Conservation (phyloP, 1,140 invertebrate species). For the Danaus plexippus region DNA sequence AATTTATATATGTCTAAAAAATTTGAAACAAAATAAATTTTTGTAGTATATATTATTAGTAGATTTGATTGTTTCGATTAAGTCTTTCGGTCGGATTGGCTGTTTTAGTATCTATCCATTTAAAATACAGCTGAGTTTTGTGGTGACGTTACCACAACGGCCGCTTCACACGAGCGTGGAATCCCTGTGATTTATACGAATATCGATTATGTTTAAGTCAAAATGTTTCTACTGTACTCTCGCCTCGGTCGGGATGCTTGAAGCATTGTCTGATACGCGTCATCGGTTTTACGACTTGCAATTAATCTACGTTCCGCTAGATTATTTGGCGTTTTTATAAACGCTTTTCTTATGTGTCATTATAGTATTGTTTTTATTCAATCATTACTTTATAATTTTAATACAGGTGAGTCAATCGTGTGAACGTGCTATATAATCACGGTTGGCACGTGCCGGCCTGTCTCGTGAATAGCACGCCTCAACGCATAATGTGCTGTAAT, state of each 20-base stretch:
- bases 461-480: constrained; percentile 13
- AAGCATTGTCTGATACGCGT: constrained; percentile 39
- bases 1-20: too few species aligned
- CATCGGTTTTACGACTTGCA: constrained; percentile 50
- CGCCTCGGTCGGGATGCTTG: constrained; percentile 27
- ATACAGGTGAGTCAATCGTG: constrained; percentile 17
- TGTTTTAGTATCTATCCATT: too few species aligned
- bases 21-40: too few species aligned
- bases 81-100: too few species aligned
- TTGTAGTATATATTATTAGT: too few species aligned
- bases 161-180: constrained; percentile 45
- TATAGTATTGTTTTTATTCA: background rate
- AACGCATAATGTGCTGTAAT: constrained; percentile 15
- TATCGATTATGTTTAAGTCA: constrained; percentile 41
- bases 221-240: constrained; percentile 39
- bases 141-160: constrained; percentile 27
- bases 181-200: constrained; percentile 49
- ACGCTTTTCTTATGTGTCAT: too few species aligned
- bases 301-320: constrained; percentile 26
- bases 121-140: constrained; percentile 1
- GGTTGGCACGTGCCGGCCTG: constrained; percentile 12
- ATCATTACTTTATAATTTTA: constrained; percentile 1
- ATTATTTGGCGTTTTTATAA: too few species aligned
- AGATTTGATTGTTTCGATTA: too few species aligned
- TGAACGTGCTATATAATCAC: constrained; percentile 14